A percentile compares a stretch with the other conserved stretches of the same genome.
Conservation (phyloP, 2,113 vertebrate species). For the Myotis brandtii region DNA sequence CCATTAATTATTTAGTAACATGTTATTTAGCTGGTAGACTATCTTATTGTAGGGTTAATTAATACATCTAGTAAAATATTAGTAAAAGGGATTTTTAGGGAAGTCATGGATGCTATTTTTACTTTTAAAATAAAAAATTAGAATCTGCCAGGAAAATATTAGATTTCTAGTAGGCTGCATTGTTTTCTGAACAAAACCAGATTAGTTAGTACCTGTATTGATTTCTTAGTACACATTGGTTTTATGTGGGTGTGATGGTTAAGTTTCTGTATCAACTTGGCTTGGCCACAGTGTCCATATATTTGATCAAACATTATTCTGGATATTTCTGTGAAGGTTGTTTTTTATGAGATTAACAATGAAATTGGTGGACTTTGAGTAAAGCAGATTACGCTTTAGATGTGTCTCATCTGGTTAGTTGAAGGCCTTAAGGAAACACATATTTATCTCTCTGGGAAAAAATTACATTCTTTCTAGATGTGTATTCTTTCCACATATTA, state of each 20-base stretch:
- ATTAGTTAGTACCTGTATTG: neutral
- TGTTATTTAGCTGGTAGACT: neutral
- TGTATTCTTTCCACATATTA: neutral
- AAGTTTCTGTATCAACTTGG: conserved; percentile 21
- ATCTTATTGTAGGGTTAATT: conserved; percentile 50
- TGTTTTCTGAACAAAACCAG: conserved; percentile 35
- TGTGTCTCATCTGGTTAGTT: neutral
- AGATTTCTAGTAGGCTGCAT: conserved; percentile 9
- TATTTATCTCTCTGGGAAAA: neutral
- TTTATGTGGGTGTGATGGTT: neutral
- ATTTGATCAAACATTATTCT: conserved; percentile 18
- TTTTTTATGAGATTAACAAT: conserved; percentile 11
- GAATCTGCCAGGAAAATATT: neutral
- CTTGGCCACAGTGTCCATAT: neutral
- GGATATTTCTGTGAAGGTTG: neutral
- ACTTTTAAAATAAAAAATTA: conserved; percentile 60
- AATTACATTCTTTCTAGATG: conserved; percentile 5
- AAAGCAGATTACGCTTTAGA: neutral
- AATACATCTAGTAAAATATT: conserved; percentile 40
- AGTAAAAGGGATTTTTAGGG: conserved; percentile 18
- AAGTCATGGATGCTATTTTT: conserved; percentile 40
- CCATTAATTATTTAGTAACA: too few relatives aligned
- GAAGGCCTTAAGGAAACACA: conserved; percentile 34
- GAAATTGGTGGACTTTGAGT: conserved; percentile 7
- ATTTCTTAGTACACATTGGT: neutral